Evolutionary conservation across 1,140 invertebrate genomes (phyloP).

Genomic region (Plutomurus gul): DNA sequence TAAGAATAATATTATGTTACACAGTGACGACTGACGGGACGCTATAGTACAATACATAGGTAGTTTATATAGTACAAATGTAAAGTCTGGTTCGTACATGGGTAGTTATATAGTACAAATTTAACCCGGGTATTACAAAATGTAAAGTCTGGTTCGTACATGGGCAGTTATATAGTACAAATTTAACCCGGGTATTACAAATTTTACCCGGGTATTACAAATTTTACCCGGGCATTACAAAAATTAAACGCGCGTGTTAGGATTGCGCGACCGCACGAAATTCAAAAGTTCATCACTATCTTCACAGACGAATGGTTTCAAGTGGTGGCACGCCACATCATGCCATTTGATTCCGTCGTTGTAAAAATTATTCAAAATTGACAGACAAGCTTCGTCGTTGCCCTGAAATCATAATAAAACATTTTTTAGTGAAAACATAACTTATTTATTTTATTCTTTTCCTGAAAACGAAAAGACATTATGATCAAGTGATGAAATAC

Average conservation of each 20-base stretch:
- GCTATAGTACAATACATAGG: not conserved
- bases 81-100: slow-evolving; percentile 7
- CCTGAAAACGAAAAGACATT: not conserved
- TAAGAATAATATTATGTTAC: not conserved
- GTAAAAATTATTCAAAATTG: slow-evolving; percentile 90
- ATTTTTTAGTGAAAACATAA: slow-evolving; percentile 2
- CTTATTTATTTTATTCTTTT: not conserved
- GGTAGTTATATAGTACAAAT: not conserved
- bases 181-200: too few species aligned
- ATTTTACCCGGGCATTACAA: too few species aligned
- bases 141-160: slow-evolving; percentile 9
- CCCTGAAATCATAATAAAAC: slow-evolving; percentile 64
- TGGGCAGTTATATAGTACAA: not conserved
- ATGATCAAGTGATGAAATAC: slow-evolving; percentile 58
- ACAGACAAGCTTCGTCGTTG: slow-evolving; percentile 86
- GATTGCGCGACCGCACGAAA: slow-evolving; percentile 84
- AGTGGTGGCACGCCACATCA: slow-evolving; percentile 81
- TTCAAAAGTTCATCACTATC: slow-evolving; percentile 89
- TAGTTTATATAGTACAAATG: not conserved
- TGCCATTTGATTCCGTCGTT: slow-evolving; percentile 91
- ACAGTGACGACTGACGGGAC: too few species aligned
- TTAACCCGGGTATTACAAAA: too few species aligned
- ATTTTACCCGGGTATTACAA: too few species aligned
- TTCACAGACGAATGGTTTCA: slow-evolving; percentile 91
- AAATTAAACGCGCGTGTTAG: too few species aligned